Conservation (phyloP, 2,797 vertebrate genomes). For the Phataginus tricuspis region DNA sequence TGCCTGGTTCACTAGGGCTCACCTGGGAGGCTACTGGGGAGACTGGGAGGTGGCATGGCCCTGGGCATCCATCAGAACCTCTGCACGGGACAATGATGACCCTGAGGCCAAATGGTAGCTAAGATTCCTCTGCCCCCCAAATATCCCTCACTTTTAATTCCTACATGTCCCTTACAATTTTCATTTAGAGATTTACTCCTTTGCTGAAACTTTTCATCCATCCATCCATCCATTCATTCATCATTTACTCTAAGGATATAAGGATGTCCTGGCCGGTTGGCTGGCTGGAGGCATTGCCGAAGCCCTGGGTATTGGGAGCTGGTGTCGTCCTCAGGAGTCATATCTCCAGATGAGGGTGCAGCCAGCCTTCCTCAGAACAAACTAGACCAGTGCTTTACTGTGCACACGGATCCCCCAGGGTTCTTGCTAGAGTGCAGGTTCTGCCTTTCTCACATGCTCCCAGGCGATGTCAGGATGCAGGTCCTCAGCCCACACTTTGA, state of each 20-base stretch:
- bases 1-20: not conserved
- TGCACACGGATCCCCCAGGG: rapidly evolving
- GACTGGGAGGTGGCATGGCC: not conserved
- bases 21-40: not conserved
- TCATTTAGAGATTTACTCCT: not conserved
- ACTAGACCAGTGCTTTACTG: not conserved
- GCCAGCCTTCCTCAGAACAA: not conserved
- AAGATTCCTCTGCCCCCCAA: not conserved
- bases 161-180: not conserved
- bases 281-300: not conserved
- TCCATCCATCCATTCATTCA: not conserved
- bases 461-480: rapidly evolving
- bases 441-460: not conserved
- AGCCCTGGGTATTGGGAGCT: not conserved
- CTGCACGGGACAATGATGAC: not conserved
- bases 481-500: not conserved
- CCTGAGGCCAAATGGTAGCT: not conserved
- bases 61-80: not conserved
- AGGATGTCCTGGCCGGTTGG: not conserved
- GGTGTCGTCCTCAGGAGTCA: not conserved
- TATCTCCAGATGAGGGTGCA: rapidly evolving
- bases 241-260: not conserved
- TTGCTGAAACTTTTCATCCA: not conserved
- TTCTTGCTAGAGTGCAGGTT: not conserved
- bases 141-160: not conserved